Evolutionary conservation across 2,113 vertebrate species (phyloP), one percentile per base, ranked within the genome.

Genomic region (Panthera leo): DNA sequence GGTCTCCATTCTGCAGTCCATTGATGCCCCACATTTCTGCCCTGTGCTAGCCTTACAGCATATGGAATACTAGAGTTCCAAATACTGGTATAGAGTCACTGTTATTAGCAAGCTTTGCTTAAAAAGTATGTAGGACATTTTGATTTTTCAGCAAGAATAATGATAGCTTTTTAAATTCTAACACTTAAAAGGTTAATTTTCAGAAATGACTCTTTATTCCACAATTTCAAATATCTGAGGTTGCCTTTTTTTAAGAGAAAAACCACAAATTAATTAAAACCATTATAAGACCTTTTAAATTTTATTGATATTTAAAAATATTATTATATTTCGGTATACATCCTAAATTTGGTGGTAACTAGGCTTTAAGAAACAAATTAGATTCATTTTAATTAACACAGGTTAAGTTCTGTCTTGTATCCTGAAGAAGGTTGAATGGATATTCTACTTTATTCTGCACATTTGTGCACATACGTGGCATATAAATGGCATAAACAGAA

Each of bases 121-220:
- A 45, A 36, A 42, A 83, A 19, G 27, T 84, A 0, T 36, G n/a
- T 36, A 70, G 45, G 51, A 34, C 11, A 10, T 23, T 63, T 73
- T 92, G 65, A 45, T 36, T 86, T 96, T 94, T 80, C 42, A 51
- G 87, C n/a, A 87, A 84, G 84, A 80, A 84, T 34, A 53, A 70
- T 42, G 75, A 96, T 51, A 31, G 5, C 55, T 79, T 67, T 84
- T 86, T 25, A 85, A n/a, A 53, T 96, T 93, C n/a, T 70, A 39
- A 45, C 14, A 34, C 18, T 9, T 61, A 53, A 92, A 79, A 86
- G 51, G 42, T 78, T 95, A 76, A 42, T 86, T 58, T 89, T 95
- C 53, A 89, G 78, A 91, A 95, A 58, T 79, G 48, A 92, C 63
- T 89, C 31, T 83, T 78, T 85, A 51, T n/a, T 78, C 63, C 86